Base-by-base conservation (phyloP, 2,888 invertebrate species). In the Sesia bembeciformis region DNA sequence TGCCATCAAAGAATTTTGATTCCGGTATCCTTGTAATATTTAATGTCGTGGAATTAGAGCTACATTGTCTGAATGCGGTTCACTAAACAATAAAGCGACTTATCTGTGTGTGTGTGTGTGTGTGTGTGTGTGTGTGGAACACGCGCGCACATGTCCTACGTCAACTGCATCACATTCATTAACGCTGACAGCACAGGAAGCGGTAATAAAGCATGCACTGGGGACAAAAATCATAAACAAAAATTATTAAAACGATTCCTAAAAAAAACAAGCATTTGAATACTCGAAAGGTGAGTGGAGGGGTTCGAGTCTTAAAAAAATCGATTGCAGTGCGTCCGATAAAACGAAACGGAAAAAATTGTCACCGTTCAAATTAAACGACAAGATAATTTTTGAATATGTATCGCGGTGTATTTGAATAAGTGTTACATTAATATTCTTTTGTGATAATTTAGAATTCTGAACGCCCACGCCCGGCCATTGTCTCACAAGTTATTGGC, bases 351-450 rank as follows among this genome's bases (percentile, higher is more conserved):
- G 62, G 74, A 78, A 78, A 78, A 77, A 76, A 63, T 71, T 74
- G 76, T 78, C 82, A 78, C 74, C 72, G 79, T 82, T 83, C 76
- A 80, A 81, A 81, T 83, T 77, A 78, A 78, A 77, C 71, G 78
- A 76, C 80, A 78, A 79, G 81, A 83, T 79, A 83, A 79, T 84
- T 83, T 76, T 76, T 84, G 84, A 85, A 86, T 84, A 84, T 84
- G 82, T 81, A 84, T 81, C 81, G 72, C 67, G 74, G 72, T 76
- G 65, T 85, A 87, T 89, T 87, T 88, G 88, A 89, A 88, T 88
- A 85, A 89, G 84, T 84, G 87, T 82, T 76, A 78, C 88, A 86
- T 89, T 86, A 88, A 86, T 87, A 87, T 87, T 87, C 89, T 85
- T 87, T 85, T 85, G 84, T 84, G 84, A 81, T 86, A 84, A 86